Conservation (phyloP, 2,113 vertebrate species). For the Spilogale gracilis region DNA sequence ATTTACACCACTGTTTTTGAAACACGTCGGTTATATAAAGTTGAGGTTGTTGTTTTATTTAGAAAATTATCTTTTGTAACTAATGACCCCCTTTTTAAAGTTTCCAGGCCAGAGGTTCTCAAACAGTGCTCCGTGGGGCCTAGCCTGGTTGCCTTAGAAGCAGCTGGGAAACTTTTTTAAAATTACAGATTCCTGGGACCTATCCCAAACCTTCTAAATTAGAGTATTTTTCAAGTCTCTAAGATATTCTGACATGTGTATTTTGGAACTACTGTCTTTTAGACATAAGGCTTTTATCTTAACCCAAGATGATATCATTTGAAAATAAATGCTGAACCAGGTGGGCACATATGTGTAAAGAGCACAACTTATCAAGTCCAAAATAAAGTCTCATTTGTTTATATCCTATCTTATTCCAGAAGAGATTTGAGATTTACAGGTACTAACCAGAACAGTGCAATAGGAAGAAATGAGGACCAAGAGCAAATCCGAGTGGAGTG, state of each 20-base stretch:
- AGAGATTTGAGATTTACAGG: background rate
- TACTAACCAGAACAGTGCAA: background rate
- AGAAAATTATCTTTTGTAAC: slow-evolving; percentile 59
- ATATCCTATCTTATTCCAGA: background rate
- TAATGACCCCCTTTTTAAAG: background rate
- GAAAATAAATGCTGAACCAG: background rate
- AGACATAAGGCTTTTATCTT: background rate
- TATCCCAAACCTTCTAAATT: background rate
- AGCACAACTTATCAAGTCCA: slow-evolving; percentile 2
- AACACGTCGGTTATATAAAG: slow-evolving; percentile 70
- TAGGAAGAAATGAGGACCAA: background rate
- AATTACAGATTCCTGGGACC: background rate
- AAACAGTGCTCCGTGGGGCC: background rate
- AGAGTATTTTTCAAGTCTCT: slow-evolving; percentile 5
- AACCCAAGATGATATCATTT: background rate
- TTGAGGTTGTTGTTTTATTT: slow-evolving; percentile 73
- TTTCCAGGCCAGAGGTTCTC: background rate
- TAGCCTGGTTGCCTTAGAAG: background rate
- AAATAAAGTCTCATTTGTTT: background rate
- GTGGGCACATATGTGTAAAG: background rate
- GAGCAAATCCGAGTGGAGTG: background rate
- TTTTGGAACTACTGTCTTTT: background rate
- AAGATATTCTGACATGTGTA: background rate
- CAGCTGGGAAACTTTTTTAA: background rate
- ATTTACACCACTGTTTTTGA: slow-evolving; percentile 15